Percentiles rank a stretch among this genome's conserved stretches.
Evolutionary conservation across 1,140 invertebrate genomes (phyloP).

Genomic region (Lysiphlebus fabarum): DNA sequence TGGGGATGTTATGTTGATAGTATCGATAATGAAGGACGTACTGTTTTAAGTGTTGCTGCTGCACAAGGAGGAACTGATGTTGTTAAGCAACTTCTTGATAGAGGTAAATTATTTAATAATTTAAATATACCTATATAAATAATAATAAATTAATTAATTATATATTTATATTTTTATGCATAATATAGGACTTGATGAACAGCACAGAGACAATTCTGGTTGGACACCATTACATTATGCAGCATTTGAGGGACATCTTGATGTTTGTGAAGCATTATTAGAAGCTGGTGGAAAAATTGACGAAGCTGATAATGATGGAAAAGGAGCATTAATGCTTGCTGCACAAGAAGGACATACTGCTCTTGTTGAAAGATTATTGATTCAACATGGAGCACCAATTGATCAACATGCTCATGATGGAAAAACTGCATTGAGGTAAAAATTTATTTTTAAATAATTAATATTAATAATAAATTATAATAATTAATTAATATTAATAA

Average conservation of each 20-base stretch:
- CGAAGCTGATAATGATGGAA: slow-evolving; percentile 91
- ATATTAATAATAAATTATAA: too few relatives aligned
- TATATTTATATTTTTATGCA: slow-evolving; percentile 3
- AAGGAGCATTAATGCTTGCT: slow-evolving; percentile 84
- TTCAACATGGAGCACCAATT: slow-evolving; percentile 72
- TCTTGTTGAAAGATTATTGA: slow-evolving; percentile 70
- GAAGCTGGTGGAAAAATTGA: slow-evolving; percentile 90
- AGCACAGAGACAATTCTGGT: slow-evolving; percentile 86
- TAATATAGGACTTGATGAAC: slow-evolving; percentile 84
- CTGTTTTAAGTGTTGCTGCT: slow-evolving; percentile 81
- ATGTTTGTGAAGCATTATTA: slow-evolving; percentile 81
- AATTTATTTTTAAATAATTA: slow-evolving; percentile 17
- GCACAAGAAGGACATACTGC: slow-evolving; percentile 81
- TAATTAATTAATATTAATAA: slow-evolving; percentile 9
- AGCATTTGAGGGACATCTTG: slow-evolving; percentile 87
- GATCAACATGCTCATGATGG: slow-evolving; percentile 91
- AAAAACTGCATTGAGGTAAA: slow-evolving; percentile 82
- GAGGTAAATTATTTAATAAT: too few relatives aligned
- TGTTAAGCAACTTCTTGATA: slow-evolving; percentile 82
- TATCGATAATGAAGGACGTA: slow-evolving; percentile 87
- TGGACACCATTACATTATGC: slow-evolving; percentile 93
- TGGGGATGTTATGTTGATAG: slow-evolving; percentile 88
- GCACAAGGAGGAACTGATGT: slow-evolving; percentile 81
- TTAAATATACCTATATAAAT: not conserved
- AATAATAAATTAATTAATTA: not conserved